Conservation (phyloP, 2,113 vertebrate species). For the Eurystomus gularis region DNA sequence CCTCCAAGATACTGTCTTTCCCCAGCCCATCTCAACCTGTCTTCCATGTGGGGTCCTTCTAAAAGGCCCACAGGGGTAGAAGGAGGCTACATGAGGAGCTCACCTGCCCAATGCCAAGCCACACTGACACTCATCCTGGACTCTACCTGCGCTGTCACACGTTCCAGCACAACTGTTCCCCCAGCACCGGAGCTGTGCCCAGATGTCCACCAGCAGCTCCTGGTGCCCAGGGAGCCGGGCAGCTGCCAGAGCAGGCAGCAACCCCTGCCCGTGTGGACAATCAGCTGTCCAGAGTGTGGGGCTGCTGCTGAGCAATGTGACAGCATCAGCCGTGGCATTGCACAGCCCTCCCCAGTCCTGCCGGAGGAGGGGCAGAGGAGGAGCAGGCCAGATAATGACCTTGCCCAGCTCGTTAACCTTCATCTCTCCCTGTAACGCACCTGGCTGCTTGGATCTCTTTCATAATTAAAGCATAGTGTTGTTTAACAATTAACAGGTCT, state of each 20-base stretch:
- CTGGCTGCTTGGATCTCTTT: not conserved
- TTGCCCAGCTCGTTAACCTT: slow-evolving; percentile 21
- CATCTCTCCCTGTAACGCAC: not conserved
- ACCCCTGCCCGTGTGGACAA: fast-evolving
- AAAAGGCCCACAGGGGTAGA: not conserved
- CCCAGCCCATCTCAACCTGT: not conserved
- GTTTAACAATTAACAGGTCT: slow-evolving; percentile 48
- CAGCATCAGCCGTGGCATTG: not conserved
- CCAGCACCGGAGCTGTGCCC: too few relatives aligned
- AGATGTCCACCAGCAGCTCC: not conserved
- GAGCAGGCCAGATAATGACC: not conserved
- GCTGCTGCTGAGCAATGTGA: not conserved
- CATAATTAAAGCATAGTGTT: not conserved
- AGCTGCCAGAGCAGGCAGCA: not conserved
- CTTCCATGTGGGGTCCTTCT: fast-evolving
- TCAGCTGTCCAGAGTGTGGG: not conserved
- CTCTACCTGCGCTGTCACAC: fast-evolving
- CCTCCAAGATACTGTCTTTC: not conserved
- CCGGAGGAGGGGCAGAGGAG: not conserved
- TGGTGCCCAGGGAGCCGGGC: not conserved
- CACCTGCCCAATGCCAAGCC: not conserved
- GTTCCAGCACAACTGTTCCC: not conserved
- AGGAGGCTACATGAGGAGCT: not conserved
- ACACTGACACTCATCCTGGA: not conserved
- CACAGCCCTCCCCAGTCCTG: not conserved